These are phyloP conservation scores for Eubasilissa regina DNA, from an alignment of 1,140 invertebrate genomes.

Conservation along the genomic window DNA sequence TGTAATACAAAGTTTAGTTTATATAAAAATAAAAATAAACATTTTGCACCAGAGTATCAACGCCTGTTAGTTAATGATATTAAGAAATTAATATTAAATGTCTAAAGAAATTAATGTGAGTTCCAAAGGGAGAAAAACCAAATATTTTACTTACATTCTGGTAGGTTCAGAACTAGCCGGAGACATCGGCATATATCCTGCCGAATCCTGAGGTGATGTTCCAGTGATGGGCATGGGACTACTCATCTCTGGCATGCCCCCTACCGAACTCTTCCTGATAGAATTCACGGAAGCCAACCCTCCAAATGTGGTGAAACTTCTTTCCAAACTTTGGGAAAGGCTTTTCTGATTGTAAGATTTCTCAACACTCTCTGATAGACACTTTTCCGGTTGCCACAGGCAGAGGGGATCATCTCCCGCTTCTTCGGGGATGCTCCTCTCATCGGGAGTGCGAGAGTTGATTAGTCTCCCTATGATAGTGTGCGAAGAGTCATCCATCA, in stretches of 20 bases:
- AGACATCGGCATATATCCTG: conserved; percentile 60
- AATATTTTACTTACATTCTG: conserved; percentile 49
- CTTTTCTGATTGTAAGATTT: conserved; percentile 35
- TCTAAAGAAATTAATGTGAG: too few species aligned
- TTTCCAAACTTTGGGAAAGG: conserved; percentile 12
- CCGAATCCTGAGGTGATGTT: conserved; percentile 42
- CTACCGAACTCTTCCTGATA: conserved; percentile 18
- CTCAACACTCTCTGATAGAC: conserved; percentile 21
- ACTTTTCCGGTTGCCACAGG: conserved; percentile 59
- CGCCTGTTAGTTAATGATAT: too few species aligned
- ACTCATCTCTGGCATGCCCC: conserved; percentile 33
- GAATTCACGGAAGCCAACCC: conserved; percentile 42
- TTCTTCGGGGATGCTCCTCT: conserved; percentile 76
- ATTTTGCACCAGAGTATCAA: too few species aligned
- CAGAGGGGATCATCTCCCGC: conserved; percentile 70
- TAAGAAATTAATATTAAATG: too few species aligned
- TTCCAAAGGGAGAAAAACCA: too few species aligned
- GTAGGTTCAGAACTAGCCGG: conserved; percentile 56
- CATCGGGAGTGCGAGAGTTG: conserved; percentile 77
- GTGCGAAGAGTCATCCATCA: conserved; percentile 34
- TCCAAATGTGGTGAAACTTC: conserved; percentile 8
- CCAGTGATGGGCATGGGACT: conserved; percentile 56
- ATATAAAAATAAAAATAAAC: too few species aligned
- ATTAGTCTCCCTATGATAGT: conserved; percentile 66
- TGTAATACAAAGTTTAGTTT: too few species aligned